Evolutionary conservation across 2,113 vertebrate species (phyloP).

Genomic region (Anhinga rufa): DNA sequence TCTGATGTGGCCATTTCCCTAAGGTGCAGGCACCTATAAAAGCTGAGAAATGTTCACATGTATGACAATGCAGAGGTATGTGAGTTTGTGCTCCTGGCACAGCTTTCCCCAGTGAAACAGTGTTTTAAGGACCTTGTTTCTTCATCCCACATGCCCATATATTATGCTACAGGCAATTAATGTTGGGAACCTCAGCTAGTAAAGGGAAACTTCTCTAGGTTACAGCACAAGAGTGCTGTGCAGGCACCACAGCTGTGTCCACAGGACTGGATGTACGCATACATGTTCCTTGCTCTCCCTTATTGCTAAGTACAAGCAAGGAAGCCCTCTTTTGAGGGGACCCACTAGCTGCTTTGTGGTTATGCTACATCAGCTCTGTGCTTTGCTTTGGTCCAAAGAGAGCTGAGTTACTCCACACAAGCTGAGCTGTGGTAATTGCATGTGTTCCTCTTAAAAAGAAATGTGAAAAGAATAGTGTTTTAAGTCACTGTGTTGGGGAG

Average conservation of each 20-base stretch:
- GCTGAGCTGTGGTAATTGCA: neutral
- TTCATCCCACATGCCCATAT: neutral
- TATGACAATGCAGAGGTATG: neutral
- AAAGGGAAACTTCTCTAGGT: neutral
- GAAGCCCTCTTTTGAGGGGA: neutral
- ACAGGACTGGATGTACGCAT: accelerated
- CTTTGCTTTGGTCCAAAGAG: neutral
- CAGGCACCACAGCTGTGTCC: neutral
- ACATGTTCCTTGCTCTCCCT: neutral
- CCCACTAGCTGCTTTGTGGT: neutral
- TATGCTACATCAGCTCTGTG: neutral
- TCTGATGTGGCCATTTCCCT: neutral
- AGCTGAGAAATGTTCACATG: neutral
- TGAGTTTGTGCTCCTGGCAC: neutral
- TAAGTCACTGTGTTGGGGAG: neutral
- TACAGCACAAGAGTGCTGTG: neutral
- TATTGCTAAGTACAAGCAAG: neutral
- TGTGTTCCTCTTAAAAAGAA: neutral
- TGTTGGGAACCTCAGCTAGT: neutral
- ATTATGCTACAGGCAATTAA: neutral
- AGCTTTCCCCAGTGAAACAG: neutral
- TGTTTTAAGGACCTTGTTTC: neutral
- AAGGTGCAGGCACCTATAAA: neutral
- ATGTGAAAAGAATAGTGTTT: neutral
- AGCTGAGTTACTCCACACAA: neutral